Evolutionary conservation across 64 coral and sea anemone genomes (phyloP).

Genomic region (Hydrozoanthus tunicans): DNA sequence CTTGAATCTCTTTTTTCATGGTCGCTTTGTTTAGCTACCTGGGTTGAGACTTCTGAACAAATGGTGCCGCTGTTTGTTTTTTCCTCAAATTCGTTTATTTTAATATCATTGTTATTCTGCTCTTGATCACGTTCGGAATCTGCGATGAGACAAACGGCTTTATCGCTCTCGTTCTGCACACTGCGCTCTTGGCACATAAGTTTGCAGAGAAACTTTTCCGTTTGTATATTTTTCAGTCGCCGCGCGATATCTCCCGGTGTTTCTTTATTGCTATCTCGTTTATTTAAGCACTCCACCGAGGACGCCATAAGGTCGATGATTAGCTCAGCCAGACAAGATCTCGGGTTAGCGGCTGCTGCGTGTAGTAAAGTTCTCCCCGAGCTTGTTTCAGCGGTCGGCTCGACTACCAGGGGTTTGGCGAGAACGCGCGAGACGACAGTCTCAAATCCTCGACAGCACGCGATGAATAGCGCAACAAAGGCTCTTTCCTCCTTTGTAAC

Average conservation of each 20-base stretch:
- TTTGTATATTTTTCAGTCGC: conserved; percentile 56
- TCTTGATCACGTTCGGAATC: conserved; percentile 40
- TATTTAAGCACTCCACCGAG: conserved; percentile 57
- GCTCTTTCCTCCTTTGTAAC: conserved; percentile 73
- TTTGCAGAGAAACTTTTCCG: conserved; percentile 64
- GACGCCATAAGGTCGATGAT: conserved; percentile 68
- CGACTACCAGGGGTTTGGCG: conserved; percentile 35
- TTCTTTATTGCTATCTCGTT: conserved; percentile 65
- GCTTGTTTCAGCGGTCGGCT: conserved; percentile 48
- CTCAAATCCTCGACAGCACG: conserved; percentile 64
- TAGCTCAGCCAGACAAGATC: conserved; percentile 58
- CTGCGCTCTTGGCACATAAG: conserved; percentile 36
- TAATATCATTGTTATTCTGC: conserved; percentile 23
- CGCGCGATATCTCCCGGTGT: conserved; percentile 69
- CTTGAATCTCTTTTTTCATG: conserved; percentile 21
- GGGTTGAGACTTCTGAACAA: conserved; percentile 2
- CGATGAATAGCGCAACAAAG: conserved; percentile 80
- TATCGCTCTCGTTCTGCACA: not conserved
- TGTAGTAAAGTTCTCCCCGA: conserved; percentile 74
- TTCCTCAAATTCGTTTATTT: not conserved
- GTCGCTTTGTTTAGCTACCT: not conserved
- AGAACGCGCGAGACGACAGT: conserved; percentile 36
- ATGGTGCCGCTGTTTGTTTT: conserved; percentile 3
- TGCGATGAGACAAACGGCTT: conserved; percentile 21
- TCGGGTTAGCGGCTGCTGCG: conserved; percentile 63